phyloP scores from a whole-genome alignment of 1,140 invertebrate species.

The Drosophila orena region DNA sequence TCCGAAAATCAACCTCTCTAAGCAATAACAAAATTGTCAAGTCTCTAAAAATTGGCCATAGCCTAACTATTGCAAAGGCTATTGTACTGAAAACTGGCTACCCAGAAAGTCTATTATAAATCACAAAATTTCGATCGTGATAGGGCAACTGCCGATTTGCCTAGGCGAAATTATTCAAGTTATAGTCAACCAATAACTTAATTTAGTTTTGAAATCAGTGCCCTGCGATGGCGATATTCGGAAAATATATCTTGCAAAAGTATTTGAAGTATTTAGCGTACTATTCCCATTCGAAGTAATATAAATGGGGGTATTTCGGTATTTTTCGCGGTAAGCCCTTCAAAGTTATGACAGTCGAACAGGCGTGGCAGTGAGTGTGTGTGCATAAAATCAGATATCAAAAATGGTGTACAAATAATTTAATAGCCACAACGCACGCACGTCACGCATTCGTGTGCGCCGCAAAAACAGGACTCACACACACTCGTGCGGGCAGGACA shows the following conservation, averaged over 20 bases:
- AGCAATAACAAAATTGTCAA: not conserved
- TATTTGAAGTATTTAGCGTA: not conserved
- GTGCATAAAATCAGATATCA: constrained; percentile 82
- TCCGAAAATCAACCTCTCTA: not conserved
- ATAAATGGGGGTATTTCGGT: constrained; percentile 26
- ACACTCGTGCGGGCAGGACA: constrained; percentile 15
- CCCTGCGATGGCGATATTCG: not conserved
- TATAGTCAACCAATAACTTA: too few species aligned
- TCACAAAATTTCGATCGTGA: too few species aligned
- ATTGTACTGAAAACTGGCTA: too few species aligned
- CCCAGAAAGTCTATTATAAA: too few species aligned
- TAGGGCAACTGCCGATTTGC: too few species aligned
- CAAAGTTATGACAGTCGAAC: constrained; percentile 59
- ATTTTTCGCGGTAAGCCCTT: constrained; percentile 32
- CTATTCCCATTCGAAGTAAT: not conserved
- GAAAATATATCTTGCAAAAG: not conserved
- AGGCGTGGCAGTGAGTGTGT: constrained; percentile 32
- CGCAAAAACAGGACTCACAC: constrained; percentile 15
- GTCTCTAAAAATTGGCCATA: not conserved
- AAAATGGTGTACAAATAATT: constrained; percentile 83
- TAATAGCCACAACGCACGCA: constrained; percentile 76
- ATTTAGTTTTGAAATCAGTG: too few species aligned
- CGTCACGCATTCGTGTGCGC: constrained; percentile 52
- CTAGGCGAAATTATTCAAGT: too few species aligned
- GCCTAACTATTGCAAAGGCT: too few species aligned